phyloP scores from a whole-genome alignment of 2,113 vertebrate genomes.

The Salvelinus namaycush region DNA sequence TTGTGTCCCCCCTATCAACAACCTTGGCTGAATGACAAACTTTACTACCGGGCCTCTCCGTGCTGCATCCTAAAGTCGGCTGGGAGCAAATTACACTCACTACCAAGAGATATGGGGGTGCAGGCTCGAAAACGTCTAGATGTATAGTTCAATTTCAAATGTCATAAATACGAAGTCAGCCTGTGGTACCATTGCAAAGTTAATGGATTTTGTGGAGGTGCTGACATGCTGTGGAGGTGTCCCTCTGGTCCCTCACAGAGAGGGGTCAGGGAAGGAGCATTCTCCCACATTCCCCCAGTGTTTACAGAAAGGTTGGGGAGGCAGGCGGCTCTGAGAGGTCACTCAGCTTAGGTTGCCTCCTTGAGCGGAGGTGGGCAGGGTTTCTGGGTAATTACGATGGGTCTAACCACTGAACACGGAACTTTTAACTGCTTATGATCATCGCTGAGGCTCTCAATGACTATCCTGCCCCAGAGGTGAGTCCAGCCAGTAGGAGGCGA shows the following conservation, averaged over 20 bases:
- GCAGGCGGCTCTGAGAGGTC: slow-evolving; percentile 5
- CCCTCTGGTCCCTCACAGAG: slow-evolving; percentile 18
- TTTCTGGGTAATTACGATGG: no score
- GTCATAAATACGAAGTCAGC: not conserved
- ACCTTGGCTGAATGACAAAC: slow-evolving; percentile 27
- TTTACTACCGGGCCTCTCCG: slow-evolving; percentile 17
- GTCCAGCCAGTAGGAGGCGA: no score
- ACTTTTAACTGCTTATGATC: no score
- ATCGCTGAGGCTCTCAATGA: no score
- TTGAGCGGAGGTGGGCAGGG: no score
- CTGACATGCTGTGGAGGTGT: slow-evolving; percentile 6
- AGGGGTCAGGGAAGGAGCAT: not conserved
- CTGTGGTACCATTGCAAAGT: not conserved
- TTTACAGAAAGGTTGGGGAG: slow-evolving; percentile 35
- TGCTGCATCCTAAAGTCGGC: not conserved
- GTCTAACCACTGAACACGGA: no score
- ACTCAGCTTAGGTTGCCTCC: slow-evolving; percentile 5
- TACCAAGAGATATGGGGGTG: not conserved
- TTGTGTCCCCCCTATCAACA: slow-evolving; percentile 22
- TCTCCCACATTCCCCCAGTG: not conserved
- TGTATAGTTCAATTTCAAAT: slow-evolving; percentile 4
- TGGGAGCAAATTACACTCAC: not conserved
- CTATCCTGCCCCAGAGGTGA: no score
- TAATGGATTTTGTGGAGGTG: slow-evolving; percentile 12
- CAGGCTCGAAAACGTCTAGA: slow-evolving; percentile 8